A percentile compares a stretch with the other conserved stretches of the same genome.
Evolutionary conservation across 2,797 vertebrate species (phyloP).

Genomic region (Bovichtus diacanthus): DNA sequence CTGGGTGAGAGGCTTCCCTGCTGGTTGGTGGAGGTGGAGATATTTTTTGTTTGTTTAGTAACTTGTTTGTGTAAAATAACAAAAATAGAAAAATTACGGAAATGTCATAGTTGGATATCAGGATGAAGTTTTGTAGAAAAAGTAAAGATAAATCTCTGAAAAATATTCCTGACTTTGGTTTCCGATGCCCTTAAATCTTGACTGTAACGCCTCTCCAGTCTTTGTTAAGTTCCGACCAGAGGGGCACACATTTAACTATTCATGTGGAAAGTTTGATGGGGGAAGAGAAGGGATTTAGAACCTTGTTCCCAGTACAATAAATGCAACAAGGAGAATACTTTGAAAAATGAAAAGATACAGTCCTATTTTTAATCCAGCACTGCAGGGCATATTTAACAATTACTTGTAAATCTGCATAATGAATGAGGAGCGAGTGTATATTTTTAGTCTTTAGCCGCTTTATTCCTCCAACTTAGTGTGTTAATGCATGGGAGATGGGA

Average conservation of each 20-base stretch:
- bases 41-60: neutral
- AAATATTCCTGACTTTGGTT: slow-evolving; percentile 42
- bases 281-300: slow-evolving; percentile 63
- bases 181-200: slow-evolving; percentile 38
- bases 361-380: slow-evolving; percentile 90
- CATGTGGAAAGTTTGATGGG: slow-evolving; percentile 84
- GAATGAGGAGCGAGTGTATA: slow-evolving; percentile 87
- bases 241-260: slow-evolving; percentile 81
- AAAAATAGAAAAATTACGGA: neutral
- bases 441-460: slow-evolving; percentile 79
- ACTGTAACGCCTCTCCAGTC: slow-evolving; percentile 46
- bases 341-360: slow-evolving; percentile 79
- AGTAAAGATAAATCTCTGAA: neutral
- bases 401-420: slow-evolving; percentile 91
- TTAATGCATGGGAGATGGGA: slow-evolving; percentile 51
- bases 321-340: slow-evolving; percentile 77
- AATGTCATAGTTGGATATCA: neutral
- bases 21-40: slow-evolving; percentile 2
- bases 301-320: slow-evolving; percentile 79
- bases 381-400: slow-evolving; percentile 90
- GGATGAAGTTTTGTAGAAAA: slow-evolving; percentile 7
- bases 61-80: slow-evolving; percentile 6
- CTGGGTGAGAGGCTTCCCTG: slow-evolving; percentile 29
- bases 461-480: slow-evolving; percentile 72
- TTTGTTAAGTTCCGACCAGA: slow-evolving; percentile 73